Evolutionary conservation across 2,797 vertebrate species (phyloP).

Genomic region (Falco berigora): DNA sequence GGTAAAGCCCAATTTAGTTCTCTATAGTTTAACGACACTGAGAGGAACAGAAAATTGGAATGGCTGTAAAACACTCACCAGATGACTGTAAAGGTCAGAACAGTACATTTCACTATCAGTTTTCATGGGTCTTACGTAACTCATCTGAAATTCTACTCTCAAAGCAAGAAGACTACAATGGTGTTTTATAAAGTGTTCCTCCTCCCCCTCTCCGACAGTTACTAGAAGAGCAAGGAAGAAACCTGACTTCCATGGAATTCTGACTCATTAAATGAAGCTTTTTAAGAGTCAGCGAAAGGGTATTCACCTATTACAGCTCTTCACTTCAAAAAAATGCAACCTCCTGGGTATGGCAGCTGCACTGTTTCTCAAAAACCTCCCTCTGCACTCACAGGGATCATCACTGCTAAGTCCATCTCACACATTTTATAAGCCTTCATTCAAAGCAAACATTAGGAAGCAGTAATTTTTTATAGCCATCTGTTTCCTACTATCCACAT

Average conservation of each 20-base stretch:
- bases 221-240: neutral
- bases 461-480: neutral
- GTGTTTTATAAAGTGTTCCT: neutral
- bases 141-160: neutral
- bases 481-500: neutral
- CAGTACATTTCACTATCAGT: neutral
- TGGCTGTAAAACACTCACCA: neutral
- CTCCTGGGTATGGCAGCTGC: neutral
- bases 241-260: neutral
- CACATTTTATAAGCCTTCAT: neutral
- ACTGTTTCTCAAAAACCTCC: neutral
- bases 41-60: neutral
- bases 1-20: neutral
- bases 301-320: neutral
- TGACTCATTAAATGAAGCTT: neutral
- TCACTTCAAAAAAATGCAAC: neutral
- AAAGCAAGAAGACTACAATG: neutral
- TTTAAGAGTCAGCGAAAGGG: neutral
- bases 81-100: neutral
- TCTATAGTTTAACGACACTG: neutral
- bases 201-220: neutral
- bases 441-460: neutral
- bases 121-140: neutral
- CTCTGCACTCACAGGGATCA: neutral
- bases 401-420: neutral